Base-by-base conservation (phyloP, 2,113 vertebrate genomes). In the Lethenteron reissneri region DNA sequence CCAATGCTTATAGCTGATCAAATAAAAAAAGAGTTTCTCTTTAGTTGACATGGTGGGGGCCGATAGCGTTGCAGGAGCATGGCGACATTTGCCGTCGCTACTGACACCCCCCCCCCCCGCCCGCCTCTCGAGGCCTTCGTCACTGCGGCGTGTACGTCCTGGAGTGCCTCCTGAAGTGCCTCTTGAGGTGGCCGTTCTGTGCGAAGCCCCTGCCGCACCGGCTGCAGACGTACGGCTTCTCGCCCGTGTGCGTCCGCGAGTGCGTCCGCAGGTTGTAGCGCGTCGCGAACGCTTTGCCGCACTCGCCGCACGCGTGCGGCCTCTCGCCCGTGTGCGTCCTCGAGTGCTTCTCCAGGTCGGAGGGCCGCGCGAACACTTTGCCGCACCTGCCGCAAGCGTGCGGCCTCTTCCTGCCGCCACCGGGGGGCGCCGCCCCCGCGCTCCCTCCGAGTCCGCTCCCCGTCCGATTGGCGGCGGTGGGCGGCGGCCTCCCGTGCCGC, bases 241-340 rank as follows among this genome's bases (percentile, higher is more conserved):
- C 78, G n/a, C 77, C 77, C 1, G 71, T 57, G 0, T 80, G 79
- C 72, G 78, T 77, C 12, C 72, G 77, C 72, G 78, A 77, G 71
- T 80, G 79, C 56, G 78, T 78, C 64, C 77, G 41, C 41, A 41
- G 41, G 41, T 41, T 41, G 41, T 41, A 41, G 41, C 41, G 41
- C 41, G 41, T 41, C 41, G 79, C 78, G 15, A 82, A 82, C 13
- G 78, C 78, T 68, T 81, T 81, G 2, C 80, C 79, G 57, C 80
- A 82, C 17, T 82, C 78, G 0, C 25, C 74, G 71, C 80, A 82
- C 58, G 79, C 78, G 9, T 81, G 81, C 25, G 78, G 80, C 14
- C 80, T 80, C 74, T 82, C 81, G 41, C 80, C 80, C 0, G 81
- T 82, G 62, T 82, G 81, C 57, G 78, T 81, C 68, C 80, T 75